These are phyloP conservation scores for Caenorhabditis latens DNA, from an alignment of 1,140 invertebrate species.

Conservation along the genomic window DNA sequence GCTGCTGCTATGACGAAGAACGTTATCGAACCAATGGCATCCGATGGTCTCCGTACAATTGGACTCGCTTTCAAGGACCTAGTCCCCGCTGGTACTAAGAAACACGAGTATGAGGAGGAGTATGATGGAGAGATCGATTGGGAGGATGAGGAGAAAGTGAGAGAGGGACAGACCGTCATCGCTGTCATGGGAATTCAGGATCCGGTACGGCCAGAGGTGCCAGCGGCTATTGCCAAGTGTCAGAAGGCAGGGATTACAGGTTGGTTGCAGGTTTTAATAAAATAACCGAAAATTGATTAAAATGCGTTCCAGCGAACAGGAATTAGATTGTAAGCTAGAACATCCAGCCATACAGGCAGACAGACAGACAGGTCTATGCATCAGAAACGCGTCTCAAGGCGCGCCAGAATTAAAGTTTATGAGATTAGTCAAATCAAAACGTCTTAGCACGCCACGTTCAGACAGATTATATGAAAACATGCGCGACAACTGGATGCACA, in stretches of 20 bases:
- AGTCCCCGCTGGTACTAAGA: slow-evolving; percentile 81
- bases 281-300: too few species aligned
- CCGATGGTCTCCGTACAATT: slow-evolving; percentile 93
- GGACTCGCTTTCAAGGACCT: slow-evolving; percentile 83
- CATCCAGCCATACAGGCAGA: too few species aligned
- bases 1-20: slow-evolving; percentile 91
- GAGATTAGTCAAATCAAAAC: too few species aligned
- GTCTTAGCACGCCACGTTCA: too few species aligned
- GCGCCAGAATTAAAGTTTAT: too few species aligned
- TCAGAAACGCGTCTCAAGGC: too few species aligned
- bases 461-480: too few species aligned
- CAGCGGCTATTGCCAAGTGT: slow-evolving; percentile 94
- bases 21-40: slow-evolving; percentile 99
- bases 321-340: too few species aligned
- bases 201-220: slow-evolving; percentile 95
- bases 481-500: too few species aligned
- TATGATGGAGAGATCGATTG: slow-evolving; percentile 75
- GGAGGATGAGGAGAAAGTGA: slow-evolving; percentile 76
- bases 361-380: too few species aligned
- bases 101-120: slow-evolving; percentile 68
- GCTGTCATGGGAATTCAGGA: slow-evolving; percentile 81
- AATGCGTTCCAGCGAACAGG: too few species aligned
- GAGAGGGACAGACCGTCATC: slow-evolving; percentile 70
- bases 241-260: slow-evolving; percentile 97
- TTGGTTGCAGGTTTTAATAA: too few species aligned